Conservation (phyloP, 2,797 vertebrate genomes). For the Pipistrellus kuhlii region DNA sequence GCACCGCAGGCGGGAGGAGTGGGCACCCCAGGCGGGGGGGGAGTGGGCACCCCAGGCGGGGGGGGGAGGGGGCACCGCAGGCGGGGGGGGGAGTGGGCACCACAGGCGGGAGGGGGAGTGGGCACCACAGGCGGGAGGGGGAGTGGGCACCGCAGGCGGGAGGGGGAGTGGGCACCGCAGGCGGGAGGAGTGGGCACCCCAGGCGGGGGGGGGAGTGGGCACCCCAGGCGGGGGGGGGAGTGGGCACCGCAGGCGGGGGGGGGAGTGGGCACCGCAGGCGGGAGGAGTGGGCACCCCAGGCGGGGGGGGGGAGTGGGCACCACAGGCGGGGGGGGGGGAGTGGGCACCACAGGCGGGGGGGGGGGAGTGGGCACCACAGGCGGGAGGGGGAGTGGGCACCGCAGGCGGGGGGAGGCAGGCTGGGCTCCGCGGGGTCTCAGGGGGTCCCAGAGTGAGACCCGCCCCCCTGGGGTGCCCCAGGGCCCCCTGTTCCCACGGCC, state of each 20-base stretch:
- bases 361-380: too few relatives aligned
- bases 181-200: neutral
- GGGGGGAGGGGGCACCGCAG: too few relatives aligned
- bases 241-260: neutral
- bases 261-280: neutral
- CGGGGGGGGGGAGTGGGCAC: neutral
- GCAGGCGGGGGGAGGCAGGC: neutral
- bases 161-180: neutral
- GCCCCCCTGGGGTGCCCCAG: neutral
- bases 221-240: neutral
- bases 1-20: neutral
- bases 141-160: neutral
- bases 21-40: neutral
- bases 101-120: neutral
- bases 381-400: neutral
- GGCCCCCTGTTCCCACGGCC: neutral
- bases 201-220: neutral
- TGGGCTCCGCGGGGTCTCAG: rapidly evolving
- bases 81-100: neutral
- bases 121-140: neutral
- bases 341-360: neutral
- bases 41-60: neutral
- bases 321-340: neutral
- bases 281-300: neutral
- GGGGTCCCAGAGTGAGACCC: neutral